Conservation (phyloP, 2,113 vertebrate genomes). For the Prunella fulvescens region DNA sequence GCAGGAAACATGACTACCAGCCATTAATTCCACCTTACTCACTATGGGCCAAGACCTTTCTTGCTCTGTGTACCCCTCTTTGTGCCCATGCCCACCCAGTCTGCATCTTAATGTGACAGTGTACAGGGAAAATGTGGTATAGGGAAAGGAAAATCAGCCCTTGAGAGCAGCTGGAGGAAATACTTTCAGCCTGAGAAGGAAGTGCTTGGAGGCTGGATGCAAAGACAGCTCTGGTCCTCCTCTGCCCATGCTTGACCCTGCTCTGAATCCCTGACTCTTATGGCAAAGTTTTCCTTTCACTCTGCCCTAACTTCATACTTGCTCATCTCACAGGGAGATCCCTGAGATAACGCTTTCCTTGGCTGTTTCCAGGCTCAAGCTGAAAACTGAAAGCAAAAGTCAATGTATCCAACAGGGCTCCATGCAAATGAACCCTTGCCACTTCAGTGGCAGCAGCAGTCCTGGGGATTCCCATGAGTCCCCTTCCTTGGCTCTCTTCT, state of each 20-base stretch:
- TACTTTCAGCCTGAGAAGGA: neutral
- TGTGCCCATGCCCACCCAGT: neutral
- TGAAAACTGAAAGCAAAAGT: neutral
- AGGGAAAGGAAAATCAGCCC: neutral
- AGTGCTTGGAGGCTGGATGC: neutral
- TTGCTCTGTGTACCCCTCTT: neutral
- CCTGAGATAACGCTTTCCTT: neutral
- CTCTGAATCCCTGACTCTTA: neutral
- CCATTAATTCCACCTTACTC: neutral
- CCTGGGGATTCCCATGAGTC: neutral
- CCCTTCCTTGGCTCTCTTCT: neutral
- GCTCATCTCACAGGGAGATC: neutral
- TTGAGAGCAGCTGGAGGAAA: neutral
- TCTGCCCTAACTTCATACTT: neutral
- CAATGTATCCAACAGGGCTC: accelerated
- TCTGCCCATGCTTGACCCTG: accelerated
- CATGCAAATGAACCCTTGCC: accelerated
- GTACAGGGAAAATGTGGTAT: accelerated
- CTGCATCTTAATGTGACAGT: neutral
- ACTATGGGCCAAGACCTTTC: neutral
- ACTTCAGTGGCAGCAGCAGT: accelerated
- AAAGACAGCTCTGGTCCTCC: neutral
- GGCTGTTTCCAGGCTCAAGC: neutral
- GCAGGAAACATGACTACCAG: neutral
- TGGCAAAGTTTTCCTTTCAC: neutral